phyloP scores from a whole-genome alignment of 2,797 vertebrate species.

The Chrysocyon brachyurus region DNA sequence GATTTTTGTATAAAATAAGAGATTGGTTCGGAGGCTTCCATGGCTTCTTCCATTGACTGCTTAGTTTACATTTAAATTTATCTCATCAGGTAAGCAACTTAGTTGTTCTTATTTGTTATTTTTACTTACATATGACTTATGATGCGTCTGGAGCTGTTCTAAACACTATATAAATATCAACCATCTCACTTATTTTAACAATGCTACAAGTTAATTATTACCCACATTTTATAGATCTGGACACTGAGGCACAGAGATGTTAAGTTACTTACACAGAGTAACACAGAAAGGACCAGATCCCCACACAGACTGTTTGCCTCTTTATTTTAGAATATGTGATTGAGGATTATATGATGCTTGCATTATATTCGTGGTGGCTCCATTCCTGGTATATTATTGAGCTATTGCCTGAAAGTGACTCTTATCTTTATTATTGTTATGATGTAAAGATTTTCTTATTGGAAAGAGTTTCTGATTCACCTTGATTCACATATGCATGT shows the following conservation, averaged over 20 bases:
- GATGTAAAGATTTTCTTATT: constrained; percentile 43
- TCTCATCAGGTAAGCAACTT: background rate
- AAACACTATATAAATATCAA: background rate
- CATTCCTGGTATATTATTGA: background rate
- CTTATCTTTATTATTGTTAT: constrained; percentile 26
- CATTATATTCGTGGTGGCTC: background rate
- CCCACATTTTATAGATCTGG: background rate
- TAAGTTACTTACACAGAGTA: background rate
- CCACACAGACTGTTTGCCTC: background rate
- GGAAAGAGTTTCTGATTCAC: constrained; percentile 42
- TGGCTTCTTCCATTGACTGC: background rate
- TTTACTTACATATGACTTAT: background rate
- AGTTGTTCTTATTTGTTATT: background rate
- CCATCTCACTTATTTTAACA: background rate
- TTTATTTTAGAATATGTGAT: constrained; percentile 21
- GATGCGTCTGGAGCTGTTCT: background rate
- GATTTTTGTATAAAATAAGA: background rate
- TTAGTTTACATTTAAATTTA: background rate
- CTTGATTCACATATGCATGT: background rate
- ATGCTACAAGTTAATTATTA: background rate
- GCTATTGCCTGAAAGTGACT: background rate
- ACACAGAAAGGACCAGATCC: background rate
- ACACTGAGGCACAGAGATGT: background rate
- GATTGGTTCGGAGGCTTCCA: background rate
- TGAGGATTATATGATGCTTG: background rate